phyloP scores from a whole-genome alignment of 2,113 vertebrate genomes.

The Dascyllus trimaculatus region DNA sequence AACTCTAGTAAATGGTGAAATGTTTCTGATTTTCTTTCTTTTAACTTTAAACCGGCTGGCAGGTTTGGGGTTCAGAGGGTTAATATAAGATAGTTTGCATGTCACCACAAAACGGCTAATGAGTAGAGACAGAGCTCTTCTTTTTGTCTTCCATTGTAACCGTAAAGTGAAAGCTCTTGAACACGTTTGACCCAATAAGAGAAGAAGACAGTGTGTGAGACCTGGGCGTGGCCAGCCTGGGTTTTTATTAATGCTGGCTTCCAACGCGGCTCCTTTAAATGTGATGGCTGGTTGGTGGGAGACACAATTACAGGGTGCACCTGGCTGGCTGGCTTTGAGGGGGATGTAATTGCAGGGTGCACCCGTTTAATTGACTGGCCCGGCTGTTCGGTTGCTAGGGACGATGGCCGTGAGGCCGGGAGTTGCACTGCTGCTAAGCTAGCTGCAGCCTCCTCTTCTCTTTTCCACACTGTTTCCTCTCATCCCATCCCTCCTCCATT shows the following conservation, averaged over 20 bases:
- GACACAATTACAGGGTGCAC: constrained; percentile 83
- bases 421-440: constrained; percentile 68
- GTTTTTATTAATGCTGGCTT: constrained; percentile 75
- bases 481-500: neutral
- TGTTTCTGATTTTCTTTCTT: too few species aligned
- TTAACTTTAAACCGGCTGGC: too few species aligned
- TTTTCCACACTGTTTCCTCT: constrained; percentile 9
- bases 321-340: constrained; percentile 73
- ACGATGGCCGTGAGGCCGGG: constrained; percentile 47
- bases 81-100: too few species aligned
- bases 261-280: constrained; percentile 72
- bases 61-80: too few species aligned
- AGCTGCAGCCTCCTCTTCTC: constrained; percentile 61
- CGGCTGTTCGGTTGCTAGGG: constrained; percentile 71
- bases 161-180: neutral
- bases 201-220: constrained; percentile 52
- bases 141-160: neutral
- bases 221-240: constrained; percentile 82
- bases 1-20: too few species aligned
- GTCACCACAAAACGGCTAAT: too few species aligned
- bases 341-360: constrained; percentile 82
- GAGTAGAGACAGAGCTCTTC: too few species aligned
- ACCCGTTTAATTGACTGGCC: constrained; percentile 74
- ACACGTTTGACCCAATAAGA: neutral
- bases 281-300: constrained; percentile 74